Base-by-base conservation (phyloP, 2,797 vertebrate species). In the Pampus argenteus region DNA sequence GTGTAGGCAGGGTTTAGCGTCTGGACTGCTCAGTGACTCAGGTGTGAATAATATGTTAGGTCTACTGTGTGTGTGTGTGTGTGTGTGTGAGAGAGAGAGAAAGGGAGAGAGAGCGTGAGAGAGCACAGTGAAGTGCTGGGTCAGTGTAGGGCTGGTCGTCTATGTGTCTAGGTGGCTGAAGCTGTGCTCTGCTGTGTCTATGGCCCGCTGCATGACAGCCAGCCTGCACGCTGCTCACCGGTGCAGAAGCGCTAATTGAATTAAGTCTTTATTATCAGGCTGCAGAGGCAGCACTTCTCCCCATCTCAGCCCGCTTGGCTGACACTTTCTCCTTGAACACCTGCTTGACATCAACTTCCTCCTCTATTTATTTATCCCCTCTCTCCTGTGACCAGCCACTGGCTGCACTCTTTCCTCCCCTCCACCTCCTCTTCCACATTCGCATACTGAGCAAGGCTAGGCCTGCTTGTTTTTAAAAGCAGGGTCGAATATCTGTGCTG, bases 311-410 rank as follows among this genome's bases (percentile, higher is more conserved):
- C 92, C 79, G 88, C 90, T 93, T 94, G 94, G 93, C 94, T 95
- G 93, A 95, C 93, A 95, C 92, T 94, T 94, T 94, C 94, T 94
- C 94, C 94, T 95, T 95, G 93, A 95, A 94, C 91, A 95, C 93
- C 94, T 94, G 94, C 92, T 94, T 94, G 93, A 94, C 93, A 94
- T 93, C 93, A 93, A 92, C 94, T 93, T 94, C 92, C 92, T 91
- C 88, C 86, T 92, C 91, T 94, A 93, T 94, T 94, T 94, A 93
- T 94, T 94, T 92, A 93, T 91, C 89, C 88, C 79, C 72, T 71
- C 90, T 91, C 90, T 91, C 91, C 86, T 89, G 90, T 91, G 90
- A 88, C 89, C 85, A 85, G 87, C 86, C 90, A 81, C 85, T 91
- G 84, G 84, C 83, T 88, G 64, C 80, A 67, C 83, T 86, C 71